These are phyloP conservation scores for Temnothorax nylanderi DNA, from an alignment of 1,140 invertebrate genomes.

Conservation along the genomic window DNA sequence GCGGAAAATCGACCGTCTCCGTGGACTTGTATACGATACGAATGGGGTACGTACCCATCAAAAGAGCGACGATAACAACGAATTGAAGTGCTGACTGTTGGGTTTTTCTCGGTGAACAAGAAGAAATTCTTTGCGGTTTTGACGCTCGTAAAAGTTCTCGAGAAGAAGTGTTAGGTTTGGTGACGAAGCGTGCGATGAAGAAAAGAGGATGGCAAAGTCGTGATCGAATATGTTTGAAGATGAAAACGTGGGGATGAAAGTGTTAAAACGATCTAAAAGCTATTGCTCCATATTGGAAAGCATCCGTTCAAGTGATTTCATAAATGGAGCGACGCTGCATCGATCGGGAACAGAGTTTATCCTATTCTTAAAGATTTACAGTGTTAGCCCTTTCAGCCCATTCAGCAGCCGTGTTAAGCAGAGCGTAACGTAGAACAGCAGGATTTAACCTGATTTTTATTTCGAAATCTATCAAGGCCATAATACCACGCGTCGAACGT, in stretches of 20 bases:
- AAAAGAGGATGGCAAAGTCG: background rate
- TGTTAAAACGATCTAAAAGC: conserved; percentile 10
- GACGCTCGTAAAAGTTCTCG: conserved; percentile 38
- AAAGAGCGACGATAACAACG: conserved; percentile 42
- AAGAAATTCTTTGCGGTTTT: background rate
- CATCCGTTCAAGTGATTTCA: conserved; percentile 30
- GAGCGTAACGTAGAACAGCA: background rate
- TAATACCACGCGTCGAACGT: background rate
- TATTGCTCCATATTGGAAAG: conserved; percentile 13
- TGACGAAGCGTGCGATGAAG: conserved; percentile 33
- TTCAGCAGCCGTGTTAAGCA: background rate
- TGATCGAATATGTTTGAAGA: background rate
- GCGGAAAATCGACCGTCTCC: background rate
- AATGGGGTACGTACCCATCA: background rate
- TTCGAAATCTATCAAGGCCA: conserved; percentile 17
- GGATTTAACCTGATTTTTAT: conserved; percentile 44
- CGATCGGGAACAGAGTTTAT: conserved; percentile 35
- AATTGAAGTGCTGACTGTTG: conserved; percentile 49
- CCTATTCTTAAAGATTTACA: conserved; percentile 22
- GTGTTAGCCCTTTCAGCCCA: background rate
- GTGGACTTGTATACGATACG: background rate
- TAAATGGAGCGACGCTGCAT: conserved; percentile 9
- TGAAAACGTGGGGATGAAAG: background rate
- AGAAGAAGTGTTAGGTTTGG: conserved; percentile 12
- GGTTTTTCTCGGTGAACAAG: conserved; percentile 18